A percentile compares a stretch with the other conserved stretches of the same genome.
These are phyloP conservation scores for Ditylenchus weischeri DNA, from an alignment of 2,888 invertebrate species.

Conservation along the genomic window DNA sequence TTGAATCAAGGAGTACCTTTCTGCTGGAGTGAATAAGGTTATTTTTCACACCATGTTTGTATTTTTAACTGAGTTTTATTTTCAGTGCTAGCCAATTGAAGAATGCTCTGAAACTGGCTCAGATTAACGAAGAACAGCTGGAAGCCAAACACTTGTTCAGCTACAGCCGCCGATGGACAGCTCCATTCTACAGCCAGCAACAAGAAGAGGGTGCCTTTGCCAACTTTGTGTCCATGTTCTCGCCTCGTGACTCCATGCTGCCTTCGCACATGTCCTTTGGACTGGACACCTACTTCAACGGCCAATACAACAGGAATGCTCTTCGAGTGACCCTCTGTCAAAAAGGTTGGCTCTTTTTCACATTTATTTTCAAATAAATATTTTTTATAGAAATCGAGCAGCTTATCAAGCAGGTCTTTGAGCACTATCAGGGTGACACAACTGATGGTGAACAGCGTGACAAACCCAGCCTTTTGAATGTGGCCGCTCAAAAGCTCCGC, in stretches of 20 bases:
- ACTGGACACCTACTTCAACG: conserved; percentile 45
- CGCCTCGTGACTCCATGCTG: conserved; percentile 29
- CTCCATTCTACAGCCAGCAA: conserved; percentile 38
- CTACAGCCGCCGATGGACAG: conserved; percentile 29
- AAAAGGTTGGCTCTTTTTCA: not conserved
- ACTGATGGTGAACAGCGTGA: not conserved
- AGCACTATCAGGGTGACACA: not conserved
- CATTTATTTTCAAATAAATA: no score
- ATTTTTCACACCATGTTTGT: no score
- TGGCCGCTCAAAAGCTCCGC: conserved; percentile 10
- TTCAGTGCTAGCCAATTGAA: conserved; percentile 26
- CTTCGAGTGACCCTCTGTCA: not conserved
- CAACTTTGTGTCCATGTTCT: conserved; percentile 40
- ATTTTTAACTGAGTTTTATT: not conserved
- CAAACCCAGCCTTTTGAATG: not conserved
- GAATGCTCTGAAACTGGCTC: conserved; percentile 23
- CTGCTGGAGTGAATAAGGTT: no score
- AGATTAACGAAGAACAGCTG: conserved; percentile 12
- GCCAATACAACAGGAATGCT: conserved; percentile 33
- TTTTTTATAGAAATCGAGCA: not conserved
- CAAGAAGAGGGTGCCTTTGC: conserved; percentile 31
- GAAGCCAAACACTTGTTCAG: conserved; percentile 6
- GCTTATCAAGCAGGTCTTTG: conserved; percentile 4
- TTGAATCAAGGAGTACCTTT: no score
- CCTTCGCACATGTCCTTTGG: conserved; percentile 41